Base-by-base conservation (phyloP, 2,797 vertebrate genomes). In the Nyctalus aviator region DNA sequence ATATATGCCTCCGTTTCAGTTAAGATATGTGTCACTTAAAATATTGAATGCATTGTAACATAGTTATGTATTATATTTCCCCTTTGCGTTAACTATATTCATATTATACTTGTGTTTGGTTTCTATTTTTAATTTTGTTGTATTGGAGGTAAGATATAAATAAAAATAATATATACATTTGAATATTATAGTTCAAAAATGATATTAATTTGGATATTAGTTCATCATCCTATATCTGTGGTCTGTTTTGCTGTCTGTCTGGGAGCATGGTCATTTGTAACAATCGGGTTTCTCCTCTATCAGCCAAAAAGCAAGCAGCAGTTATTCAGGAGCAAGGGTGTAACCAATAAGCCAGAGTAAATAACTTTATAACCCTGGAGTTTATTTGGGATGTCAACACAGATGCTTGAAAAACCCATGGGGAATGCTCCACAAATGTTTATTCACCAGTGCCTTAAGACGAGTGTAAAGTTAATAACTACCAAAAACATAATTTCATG, bases 401-500 rank as follows among this genome's bases (percentile, higher is more conserved):
- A 93, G 97, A 97, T 91, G 96, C 95, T 96, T 72, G 95, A 95
- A 97, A 97, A 96, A 94, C 91, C 68, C 0, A 90, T 75, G 91
- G 94, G 95, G 97, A 97, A 97, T 85, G 96, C 21, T 96, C 66
- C 89, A 95, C 88, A 92, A 95, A 77, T 13, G 25, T 95, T 97
- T 77, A 37, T 2, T 72, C 78, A 27, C 71, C 95, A 89, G 57
- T 96, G 91, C 89, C 93, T 97, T 95, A 94, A 95, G 55, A 13
- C 94, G 87, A 96, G 85, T 93, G 75, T 89, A 97, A 96, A 97
- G 96, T 88, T 95, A 96, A 96, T 96, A 97, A 96, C 92, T 97
- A 96, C 94, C 87, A 94, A 96, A 89, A 96, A 98, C 97, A 97
- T 85, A 72, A 92, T 95, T 97, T 96, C 76, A 8, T 0, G 4